These are phyloP conservation scores for Limnephilus auricula DNA, from an alignment of 2,888 invertebrate genomes.

Conservation along the genomic window DNA sequence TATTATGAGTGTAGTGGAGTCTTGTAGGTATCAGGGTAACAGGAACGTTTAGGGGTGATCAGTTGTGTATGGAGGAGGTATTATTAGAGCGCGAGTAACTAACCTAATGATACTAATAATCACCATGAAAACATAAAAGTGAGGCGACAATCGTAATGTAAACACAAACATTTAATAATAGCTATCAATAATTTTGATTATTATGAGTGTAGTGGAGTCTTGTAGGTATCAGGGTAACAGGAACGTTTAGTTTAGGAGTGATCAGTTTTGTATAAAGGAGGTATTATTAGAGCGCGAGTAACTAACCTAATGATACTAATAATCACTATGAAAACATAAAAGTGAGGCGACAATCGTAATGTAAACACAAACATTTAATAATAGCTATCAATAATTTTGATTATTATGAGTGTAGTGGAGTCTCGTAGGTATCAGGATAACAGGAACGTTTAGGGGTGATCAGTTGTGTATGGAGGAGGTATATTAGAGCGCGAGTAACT, in stretches of 20 bases:
- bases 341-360: neutral
- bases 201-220: too few relatives aligned
- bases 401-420: neutral
- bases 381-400: neutral
- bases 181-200: too few relatives aligned
- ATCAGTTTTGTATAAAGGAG: slow-evolving; percentile 25
- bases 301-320: neutral
- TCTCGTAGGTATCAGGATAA: neutral
- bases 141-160: too few relatives aligned
- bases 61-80: slow-evolving; percentile 27
- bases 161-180: too few relatives aligned
- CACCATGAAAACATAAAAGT: too few relatives aligned
- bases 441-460: slow-evolving; percentile 44
- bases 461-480: slow-evolving; percentile 35
- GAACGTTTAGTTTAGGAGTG: slow-evolving; percentile 35
- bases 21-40: slow-evolving; percentile 13
- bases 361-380: neutral
- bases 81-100: slow-evolving; percentile 54
- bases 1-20: neutral
- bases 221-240: too few relatives aligned
- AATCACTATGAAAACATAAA: neutral
- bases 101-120: too few relatives aligned
- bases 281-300: slow-evolving; percentile 52
- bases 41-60: slow-evolving; percentile 40
- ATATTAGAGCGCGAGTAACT: slow-evolving; percentile 52